Evolutionary conservation across 2,797 vertebrate species (phyloP), one percentile per base, ranked within the genome.

Genomic region (Gadopsis bispinosus): DNA sequence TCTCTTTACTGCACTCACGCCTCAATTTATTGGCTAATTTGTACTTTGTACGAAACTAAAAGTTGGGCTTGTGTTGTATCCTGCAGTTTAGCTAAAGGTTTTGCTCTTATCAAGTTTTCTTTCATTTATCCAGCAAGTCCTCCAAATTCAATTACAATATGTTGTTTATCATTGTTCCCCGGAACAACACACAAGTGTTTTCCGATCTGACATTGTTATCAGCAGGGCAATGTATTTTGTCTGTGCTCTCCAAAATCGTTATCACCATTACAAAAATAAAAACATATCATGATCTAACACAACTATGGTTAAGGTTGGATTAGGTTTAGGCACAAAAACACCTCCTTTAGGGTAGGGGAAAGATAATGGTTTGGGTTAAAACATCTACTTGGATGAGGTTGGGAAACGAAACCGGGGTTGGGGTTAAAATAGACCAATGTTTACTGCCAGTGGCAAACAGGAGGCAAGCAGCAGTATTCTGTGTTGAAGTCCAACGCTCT

Each of bases 11-110:
- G 17, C n/a, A 31, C 19, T 59, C 58, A 35, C 37, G 63, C 17
- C 45, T 69, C 17, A 10, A 17, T 45, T 35, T 29, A 79, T 62
- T n/a, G n/a, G 33, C 9, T 50, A 20, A 58, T 62, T 75, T 82
- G 43, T 72, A 26, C 39, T 41, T 68, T 50, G 14, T 4, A 47
- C 9, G 14, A 45, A 75, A 74, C 14, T 14, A 19, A 22, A 26
- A 39, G 14, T 73, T n/a, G 7, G 7, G 37, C 3, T 47, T 11
- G 1, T 53, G 65, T 37, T 13, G 7, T 53, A 22, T 72, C 48
- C 54, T 53, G 37, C 11, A 47, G 19, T 35, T 22, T 16, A 53
- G n/a, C 20, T 31, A 37, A 6, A 29, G 0, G 16, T 35, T 47
- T 56, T 67, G 17, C 33, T 75, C n/a, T 69, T 4, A 4, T 56